phyloP scores from a whole-genome alignment of 2,113 vertebrate species.

The Trachemys scripta region DNA sequence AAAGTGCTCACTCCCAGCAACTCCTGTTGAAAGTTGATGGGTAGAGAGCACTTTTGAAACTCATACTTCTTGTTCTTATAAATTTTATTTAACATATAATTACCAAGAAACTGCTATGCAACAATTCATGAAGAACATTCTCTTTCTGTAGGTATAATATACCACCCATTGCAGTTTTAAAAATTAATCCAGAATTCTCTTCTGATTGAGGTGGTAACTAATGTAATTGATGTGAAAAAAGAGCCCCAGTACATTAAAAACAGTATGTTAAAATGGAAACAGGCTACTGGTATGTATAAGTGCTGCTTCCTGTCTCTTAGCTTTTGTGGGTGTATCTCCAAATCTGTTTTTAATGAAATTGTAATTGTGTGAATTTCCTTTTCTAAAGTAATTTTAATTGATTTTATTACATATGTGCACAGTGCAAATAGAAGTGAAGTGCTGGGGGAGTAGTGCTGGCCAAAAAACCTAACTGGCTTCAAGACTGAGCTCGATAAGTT shows the following conservation, averaged over 20 bases:
- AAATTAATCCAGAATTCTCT: not conserved
- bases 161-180: not conserved
- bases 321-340: not conserved
- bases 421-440: not conserved
- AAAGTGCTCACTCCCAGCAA: not conserved
- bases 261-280: not conserved
- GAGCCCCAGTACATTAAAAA: not conserved
- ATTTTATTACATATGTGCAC: not conserved
- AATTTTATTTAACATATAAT: constrained; percentile 14
- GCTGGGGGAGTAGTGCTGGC: too few species aligned
- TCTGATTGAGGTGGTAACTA: not conserved
- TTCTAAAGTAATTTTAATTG: not conserved
- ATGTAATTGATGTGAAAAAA: not conserved
- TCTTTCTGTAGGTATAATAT: not conserved
- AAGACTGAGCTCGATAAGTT: too few species aligned
- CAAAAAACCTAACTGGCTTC: too few species aligned
- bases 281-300: not conserved
- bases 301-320: not conserved
- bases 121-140: not conserved
- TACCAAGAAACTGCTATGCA: not conserved
- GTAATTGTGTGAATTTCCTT: not conserved
- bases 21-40: not conserved
- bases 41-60: constrained; percentile 7
- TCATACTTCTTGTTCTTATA: not conserved
- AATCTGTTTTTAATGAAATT: not conserved